Percentiles rank a stretch among this genome's conserved stretches.
Conservation (phyloP, 1,140 invertebrate species). For the Lordiphosa clarofinis region DNA sequence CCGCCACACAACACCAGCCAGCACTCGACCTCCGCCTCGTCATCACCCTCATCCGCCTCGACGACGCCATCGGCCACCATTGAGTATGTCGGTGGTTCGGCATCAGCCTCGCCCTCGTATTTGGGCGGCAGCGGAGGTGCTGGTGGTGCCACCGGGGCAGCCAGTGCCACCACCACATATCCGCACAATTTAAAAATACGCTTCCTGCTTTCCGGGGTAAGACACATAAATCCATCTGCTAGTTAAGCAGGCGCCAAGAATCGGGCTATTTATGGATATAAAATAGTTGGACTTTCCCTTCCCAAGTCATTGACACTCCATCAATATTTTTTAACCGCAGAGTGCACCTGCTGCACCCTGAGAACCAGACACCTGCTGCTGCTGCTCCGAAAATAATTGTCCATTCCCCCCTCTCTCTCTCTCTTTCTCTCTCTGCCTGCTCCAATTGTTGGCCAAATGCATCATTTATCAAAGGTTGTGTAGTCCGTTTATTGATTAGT, state of each 20-base stretch:
- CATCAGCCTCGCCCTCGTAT: slow-evolving; percentile 69
- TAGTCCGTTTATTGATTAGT: slow-evolving; percentile 63
- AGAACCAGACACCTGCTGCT: slow-evolving; percentile 40
- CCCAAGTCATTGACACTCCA: slow-evolving; percentile 29
- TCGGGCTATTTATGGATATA: no score
- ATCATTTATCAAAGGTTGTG: slow-evolving; percentile 33
- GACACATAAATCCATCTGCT: slow-evolving; percentile 13
- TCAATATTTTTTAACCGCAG: slow-evolving; percentile 53
- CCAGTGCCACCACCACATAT: slow-evolving; percentile 66
- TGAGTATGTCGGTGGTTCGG: slow-evolving; percentile 67
- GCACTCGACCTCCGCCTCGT: slow-evolving; percentile 72
- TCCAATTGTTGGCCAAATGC: slow-evolving; percentile 46
- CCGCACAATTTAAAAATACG: slow-evolving; percentile 80
- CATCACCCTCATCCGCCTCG: slow-evolving; percentile 71
- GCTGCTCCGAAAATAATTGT: no score
- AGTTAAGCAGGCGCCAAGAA: not conserved
- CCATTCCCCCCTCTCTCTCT: no score
- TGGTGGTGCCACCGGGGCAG: slow-evolving; percentile 18
- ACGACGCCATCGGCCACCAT: slow-evolving; percentile 73
- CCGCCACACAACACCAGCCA: slow-evolving; percentile 57
- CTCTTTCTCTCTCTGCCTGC: not conserved
- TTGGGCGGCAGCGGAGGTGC: slow-evolving; percentile 35
- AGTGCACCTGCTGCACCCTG: slow-evolving; percentile 37
- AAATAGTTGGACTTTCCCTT: no score
- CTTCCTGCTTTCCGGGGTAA: slow-evolving; percentile 79